Base-by-base conservation (phyloP, 2,797 vertebrate genomes). In the Stomatorhinus walkeri region DNA sequence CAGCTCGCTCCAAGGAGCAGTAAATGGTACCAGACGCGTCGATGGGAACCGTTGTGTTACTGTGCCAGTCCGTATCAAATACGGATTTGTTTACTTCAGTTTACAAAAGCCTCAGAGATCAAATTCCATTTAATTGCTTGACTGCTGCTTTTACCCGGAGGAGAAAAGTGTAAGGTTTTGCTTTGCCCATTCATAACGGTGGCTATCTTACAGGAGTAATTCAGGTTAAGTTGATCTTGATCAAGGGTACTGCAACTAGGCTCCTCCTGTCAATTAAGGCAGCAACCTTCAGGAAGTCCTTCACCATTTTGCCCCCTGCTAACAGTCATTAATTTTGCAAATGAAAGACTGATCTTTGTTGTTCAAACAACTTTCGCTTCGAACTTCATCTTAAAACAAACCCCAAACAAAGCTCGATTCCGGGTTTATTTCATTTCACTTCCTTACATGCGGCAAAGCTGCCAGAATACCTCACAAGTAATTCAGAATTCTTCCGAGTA, bases 281-380 rank as follows among this genome's bases (percentile, higher is more conserved):
- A n/a, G 40, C 16, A 81, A 81, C 76, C 76, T 81, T 81, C 76
- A 81, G 76, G 40, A 46, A 81, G 40, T 81, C 76, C 36, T 81
- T 43, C 40, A 81, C 19, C 19, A 1, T n/a, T 81, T 46, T 36
- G 32, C 32, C 68, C 32, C 68, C 32, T 40, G 68, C 68, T 40
- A 32, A 76, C 32, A 76, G 68, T 76, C 68, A 76, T 40, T 76
- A 1, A 72, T 36, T 16, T 72, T 72, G 64, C 64, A 36, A 72
- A 36, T 81, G 76, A 43, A 43, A 79, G 76, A 72, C 32, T n/a
- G 8, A 40, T n/a, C 7, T 46, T 81, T 81, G 40, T 40, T 46
- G 76, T 32, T 32, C 28, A 81, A 81, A 81, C 6, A 79, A 43
- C 36, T 79, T 43, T n/a, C 7, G 3, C 72, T n/a, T 79, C 32